Conservation (phyloP, 2,113 vertebrate species). For the Anser brachyrhynchus region DNA sequence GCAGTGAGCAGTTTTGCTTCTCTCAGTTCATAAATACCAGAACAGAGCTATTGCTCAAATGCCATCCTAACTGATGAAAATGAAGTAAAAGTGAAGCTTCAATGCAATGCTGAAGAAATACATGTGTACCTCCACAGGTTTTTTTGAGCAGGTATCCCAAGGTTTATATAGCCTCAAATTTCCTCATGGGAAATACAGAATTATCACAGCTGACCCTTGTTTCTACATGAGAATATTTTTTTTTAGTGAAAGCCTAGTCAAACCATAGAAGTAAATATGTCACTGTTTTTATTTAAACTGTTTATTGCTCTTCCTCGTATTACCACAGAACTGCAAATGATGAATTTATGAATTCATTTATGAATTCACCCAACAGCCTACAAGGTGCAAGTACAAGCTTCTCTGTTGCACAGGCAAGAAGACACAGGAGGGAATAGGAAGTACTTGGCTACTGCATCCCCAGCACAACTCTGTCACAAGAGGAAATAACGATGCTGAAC, state of each 20-base stretch:
- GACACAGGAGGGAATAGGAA: neutral
- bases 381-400: neutral
- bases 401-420: neutral
- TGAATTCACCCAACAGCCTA: neutral
- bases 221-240: conserved; percentile 24
- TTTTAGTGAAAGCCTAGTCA: neutral
- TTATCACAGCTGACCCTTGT: neutral
- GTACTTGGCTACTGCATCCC: neutral
- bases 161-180: neutral
- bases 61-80: neutral
- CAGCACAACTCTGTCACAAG: neutral
- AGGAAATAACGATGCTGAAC: neutral
- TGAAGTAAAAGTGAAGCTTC: neutral
- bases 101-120: neutral
- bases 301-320: neutral
- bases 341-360: neutral
- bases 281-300: neutral
- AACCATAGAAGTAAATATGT: neutral
- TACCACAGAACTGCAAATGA: neutral
- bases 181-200: neutral
- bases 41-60: conserved; percentile 50
- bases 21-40: conserved; percentile 57
- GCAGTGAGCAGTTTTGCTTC: conserved; percentile 18
- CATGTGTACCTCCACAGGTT: neutral
- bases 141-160: neutral